Evolutionary conservation across 2,888 invertebrate species (phyloP).

Genomic region (Rhagonycha lutea): DNA sequence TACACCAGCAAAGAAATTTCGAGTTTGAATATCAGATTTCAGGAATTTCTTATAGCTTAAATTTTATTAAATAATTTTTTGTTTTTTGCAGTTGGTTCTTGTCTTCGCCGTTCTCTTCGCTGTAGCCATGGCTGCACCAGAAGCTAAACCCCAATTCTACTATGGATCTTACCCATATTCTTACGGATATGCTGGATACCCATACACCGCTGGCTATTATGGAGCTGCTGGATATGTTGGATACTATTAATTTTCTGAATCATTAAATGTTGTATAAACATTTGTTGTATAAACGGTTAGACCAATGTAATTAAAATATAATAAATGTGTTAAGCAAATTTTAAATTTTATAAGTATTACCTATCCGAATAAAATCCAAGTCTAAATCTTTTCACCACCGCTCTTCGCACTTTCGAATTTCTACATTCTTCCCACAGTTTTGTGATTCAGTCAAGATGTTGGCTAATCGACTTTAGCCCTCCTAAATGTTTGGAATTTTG

Average conservation of each 20-base stretch:
- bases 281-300: not conserved
- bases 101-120: slow-evolving; percentile 27
- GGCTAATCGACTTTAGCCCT: no score
- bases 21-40: no score
- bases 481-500: no score
- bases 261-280: not conserved
- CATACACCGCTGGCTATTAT: not conserved
- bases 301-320: not conserved
- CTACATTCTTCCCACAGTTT: no score
- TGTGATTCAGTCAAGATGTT: no score
- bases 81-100: slow-evolving; percentile 19
- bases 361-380: no score
- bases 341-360: no score
- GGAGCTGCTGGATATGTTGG: not conserved
- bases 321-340: not conserved
- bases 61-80: not conserved
- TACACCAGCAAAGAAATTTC: no score
- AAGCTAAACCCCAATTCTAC: slow-evolving; percentile 15
- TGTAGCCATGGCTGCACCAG: slow-evolving; percentile 23
- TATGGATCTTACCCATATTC: slow-evolving; percentile 6
- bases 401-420: no score
- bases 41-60: no score
- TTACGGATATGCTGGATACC: not conserved
- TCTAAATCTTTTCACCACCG: no score
- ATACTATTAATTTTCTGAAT: not conserved